These are phyloP conservation scores for Euproctis similis DNA, from an alignment of 2,888 invertebrate species.

Conservation along the genomic window DNA sequence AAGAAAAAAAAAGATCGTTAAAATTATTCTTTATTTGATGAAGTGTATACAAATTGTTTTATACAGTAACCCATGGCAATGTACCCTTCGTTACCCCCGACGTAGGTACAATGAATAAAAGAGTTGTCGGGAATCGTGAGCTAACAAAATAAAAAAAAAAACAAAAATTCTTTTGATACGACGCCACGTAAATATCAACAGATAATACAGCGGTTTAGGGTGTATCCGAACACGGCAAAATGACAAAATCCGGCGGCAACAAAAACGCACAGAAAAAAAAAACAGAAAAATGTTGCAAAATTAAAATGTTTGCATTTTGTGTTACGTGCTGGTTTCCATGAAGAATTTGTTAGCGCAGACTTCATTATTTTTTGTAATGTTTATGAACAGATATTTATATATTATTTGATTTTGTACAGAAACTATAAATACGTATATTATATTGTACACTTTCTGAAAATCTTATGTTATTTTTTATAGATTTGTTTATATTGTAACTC, in stretches of 20 bases:
- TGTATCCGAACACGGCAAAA: slow-evolving; percentile 17
- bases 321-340: slow-evolving; percentile 13
- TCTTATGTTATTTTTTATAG: too few relatives aligned
- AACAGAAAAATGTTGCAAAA: slow-evolving; percentile 13
- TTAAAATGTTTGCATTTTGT: slow-evolving; percentile 16
- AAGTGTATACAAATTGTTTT: slow-evolving; percentile 26
- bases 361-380: too few relatives aligned
- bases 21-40: slow-evolving; percentile 16
- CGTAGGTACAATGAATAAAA: slow-evolving; percentile 45
- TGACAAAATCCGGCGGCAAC: slow-evolving; percentile 10
- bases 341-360: too few relatives aligned
- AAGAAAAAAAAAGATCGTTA: slow-evolving; percentile 21
- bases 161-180: slow-evolving; percentile 25
- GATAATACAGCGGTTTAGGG: slow-evolving; percentile 20
- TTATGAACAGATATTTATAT: too few relatives aligned
- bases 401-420: too few relatives aligned
- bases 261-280: too few relatives aligned
- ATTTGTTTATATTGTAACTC: too few relatives aligned
- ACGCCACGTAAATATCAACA: slow-evolving; percentile 19
- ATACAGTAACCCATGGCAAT: too few relatives aligned
- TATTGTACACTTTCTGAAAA: too few relatives aligned
- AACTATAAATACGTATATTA: too few relatives aligned
- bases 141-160: too few relatives aligned
- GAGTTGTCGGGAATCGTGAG: slow-evolving; percentile 23
- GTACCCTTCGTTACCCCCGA: slow-evolving; percentile 36